Conservation (phyloP, 2,888 invertebrate genomes). For the Serrognathus titanus region DNA sequence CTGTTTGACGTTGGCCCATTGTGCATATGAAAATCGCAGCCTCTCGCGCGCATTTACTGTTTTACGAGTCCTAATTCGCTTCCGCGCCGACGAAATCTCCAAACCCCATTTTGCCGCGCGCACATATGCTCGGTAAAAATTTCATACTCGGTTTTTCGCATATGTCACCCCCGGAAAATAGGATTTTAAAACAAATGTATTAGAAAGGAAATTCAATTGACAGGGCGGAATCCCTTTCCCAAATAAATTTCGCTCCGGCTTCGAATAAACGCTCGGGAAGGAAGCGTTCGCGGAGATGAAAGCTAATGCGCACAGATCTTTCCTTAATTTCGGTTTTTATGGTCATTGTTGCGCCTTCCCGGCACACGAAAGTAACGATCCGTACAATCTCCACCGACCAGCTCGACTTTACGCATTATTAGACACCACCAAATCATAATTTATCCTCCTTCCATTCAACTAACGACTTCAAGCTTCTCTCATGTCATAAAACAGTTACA, state of each 20-base stretch:
- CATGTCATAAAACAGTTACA: no score
- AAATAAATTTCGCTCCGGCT: not conserved
- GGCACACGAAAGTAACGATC: constrained; percentile 6
- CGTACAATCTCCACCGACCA: constrained; percentile 16
- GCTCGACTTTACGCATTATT: constrained; percentile 18
- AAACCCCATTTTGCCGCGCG: constrained; percentile 23
- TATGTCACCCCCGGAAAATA: constrained; percentile 16
- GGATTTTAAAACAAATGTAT: constrained; percentile 28
- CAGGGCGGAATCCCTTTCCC: constrained; percentile 18
- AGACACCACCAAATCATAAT: constrained; percentile 20
- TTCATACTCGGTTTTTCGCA: constrained; percentile 25
- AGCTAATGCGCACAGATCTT: constrained; percentile 2
- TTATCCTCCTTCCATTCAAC: constrained; percentile 14
- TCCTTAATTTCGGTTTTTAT: constrained; percentile 2
- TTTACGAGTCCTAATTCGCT: constrained; percentile 26
- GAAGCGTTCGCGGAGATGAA: not conserved
- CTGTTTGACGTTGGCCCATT: constrained; percentile 6
- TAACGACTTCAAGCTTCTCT: constrained; percentile 13
- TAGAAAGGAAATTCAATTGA: constrained; percentile 31
- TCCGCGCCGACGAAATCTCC: constrained; percentile 22
- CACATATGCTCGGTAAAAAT: constrained; percentile 23
- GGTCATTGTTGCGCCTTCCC: not conserved
- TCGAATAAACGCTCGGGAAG: not conserved
- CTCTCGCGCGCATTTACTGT: constrained; percentile 13
- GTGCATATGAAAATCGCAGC: constrained; percentile 23